Evolutionary conservation across 2,888 invertebrate species (phyloP).

Genomic region (Tetragnatha montana): DNA sequence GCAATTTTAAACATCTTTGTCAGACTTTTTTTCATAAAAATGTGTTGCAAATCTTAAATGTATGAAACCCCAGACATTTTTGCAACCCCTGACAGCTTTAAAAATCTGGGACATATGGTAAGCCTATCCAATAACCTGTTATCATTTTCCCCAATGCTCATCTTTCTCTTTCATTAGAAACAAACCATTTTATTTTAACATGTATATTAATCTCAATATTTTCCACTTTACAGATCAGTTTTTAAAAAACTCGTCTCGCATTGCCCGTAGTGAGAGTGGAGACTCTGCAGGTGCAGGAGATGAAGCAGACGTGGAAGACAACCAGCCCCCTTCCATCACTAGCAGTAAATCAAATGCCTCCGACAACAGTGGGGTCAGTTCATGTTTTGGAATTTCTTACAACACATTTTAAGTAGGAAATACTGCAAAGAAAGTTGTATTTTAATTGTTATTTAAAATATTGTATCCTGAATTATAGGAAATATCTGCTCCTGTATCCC

Average conservation of each 20-base stretch:
- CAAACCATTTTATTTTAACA: background rate
- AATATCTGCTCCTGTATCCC: constrained; percentile 71
- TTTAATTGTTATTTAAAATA: background rate
- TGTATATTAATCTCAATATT: background rate
- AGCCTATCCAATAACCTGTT: no score
- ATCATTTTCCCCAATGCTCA: background rate
- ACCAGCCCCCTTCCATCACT: constrained; percentile 82
- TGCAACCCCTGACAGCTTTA: no score
- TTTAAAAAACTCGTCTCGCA: constrained; percentile 82
- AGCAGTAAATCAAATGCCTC: constrained; percentile 90
- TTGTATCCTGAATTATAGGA: constrained; percentile 57
- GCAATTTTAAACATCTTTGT: no score
- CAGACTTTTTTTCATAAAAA: no score
- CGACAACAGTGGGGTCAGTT: constrained; percentile 86
- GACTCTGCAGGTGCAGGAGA: constrained; percentile 81
- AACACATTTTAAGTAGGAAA: no score
- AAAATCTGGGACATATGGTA: no score
- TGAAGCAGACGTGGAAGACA: constrained; percentile 86
- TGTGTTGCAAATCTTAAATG: no score
- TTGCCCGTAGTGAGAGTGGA: constrained; percentile 76
- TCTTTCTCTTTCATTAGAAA: no score
- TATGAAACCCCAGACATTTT: no score
- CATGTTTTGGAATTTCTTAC: background rate
- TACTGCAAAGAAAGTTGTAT: background rate
- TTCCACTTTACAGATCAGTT: constrained; percentile 84